Evolutionary conservation across 2,113 vertebrate species (phyloP).

Genomic region (Procapra przewalskii): DNA sequence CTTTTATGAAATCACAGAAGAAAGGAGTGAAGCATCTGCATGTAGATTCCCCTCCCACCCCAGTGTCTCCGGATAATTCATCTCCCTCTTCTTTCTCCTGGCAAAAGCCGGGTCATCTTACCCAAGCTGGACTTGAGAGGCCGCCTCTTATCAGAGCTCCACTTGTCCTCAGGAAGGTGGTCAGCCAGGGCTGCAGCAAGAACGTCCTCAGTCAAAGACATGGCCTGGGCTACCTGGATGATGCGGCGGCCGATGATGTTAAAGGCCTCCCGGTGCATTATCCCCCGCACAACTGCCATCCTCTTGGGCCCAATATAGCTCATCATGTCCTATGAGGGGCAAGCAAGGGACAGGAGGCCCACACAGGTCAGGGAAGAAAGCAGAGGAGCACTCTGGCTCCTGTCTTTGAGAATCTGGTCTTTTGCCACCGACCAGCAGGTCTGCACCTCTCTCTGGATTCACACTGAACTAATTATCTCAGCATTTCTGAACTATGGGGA

Average conservation of each 20-base stretch:
- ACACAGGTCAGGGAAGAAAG: not conserved
- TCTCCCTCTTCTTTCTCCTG: not conserved
- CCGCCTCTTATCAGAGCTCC: conserved; percentile 87
- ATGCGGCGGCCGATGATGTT: conserved; percentile 78
- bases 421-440: not conserved
- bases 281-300: conserved; percentile 81
- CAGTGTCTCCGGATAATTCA: not conserved
- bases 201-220: conserved; percentile 90
- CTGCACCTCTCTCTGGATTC: not conserved
- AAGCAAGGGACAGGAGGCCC: not conserved
- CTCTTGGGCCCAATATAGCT: conserved; percentile 90
- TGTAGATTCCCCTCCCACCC: not conserved
- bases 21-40: not conserved
- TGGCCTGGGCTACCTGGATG: conserved; percentile 83
- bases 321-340: conserved; percentile 75
- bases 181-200: conserved; percentile 87
- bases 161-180: conserved; percentile 83
- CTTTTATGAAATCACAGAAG: not conserved
- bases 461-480: not conserved
- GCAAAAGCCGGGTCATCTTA: conserved; percentile 49
- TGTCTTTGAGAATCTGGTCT: not conserved
- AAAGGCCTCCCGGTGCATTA: conserved; percentile 57
- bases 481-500: not conserved
- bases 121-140: conserved; percentile 95
- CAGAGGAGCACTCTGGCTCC: not conserved